These are phyloP conservation scores for Megalonaias nervosa DNA, from an alignment of 1,140 invertebrate species.

Conservation along the genomic window DNA sequence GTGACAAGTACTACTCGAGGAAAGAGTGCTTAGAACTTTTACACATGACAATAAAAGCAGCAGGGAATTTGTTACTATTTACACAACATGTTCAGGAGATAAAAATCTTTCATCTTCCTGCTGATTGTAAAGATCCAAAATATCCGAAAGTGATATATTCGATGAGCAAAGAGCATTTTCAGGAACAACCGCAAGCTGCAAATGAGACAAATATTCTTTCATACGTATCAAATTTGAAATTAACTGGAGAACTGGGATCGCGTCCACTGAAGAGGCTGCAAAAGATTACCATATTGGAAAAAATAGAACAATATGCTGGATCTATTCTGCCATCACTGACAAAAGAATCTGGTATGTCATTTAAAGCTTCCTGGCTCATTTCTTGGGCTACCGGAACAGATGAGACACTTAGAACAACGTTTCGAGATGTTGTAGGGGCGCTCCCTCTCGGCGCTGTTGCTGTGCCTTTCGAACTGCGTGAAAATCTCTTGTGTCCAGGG, in stretches of 20 bases:
- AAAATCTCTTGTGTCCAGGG: neutral
- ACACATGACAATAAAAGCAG: slow-evolving; percentile 19
- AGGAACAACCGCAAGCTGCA: no score
- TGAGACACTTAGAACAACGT: neutral
- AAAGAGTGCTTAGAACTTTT: slow-evolving; percentile 1
- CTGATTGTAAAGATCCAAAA: slow-evolving; percentile 4
- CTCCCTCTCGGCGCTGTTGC: slow-evolving; percentile 25
- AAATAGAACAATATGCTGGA: no score
- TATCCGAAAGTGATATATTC: neutral
- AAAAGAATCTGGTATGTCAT: no score
- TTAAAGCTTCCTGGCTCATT: slow-evolving; percentile 1
- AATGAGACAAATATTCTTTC: no score
- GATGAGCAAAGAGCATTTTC: no score
- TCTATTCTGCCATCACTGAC: no score
- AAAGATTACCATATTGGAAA: no score
- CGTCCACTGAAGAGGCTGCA: no score
- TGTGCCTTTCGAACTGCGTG: neutral
- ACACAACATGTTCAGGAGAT: slow-evolving; percentile 19
- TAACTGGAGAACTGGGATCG: no score
- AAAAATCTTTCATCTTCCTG: slow-evolving; percentile 39
- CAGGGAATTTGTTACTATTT: slow-evolving; percentile 50
- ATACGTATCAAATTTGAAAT: no score
- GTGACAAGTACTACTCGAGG: neutral
- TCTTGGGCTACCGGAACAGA: slow-evolving; percentile 10
- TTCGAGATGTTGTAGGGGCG: slow-evolving; percentile 3